phyloP scores from a whole-genome alignment of 2,797 vertebrate genomes.

The Antrozous pallidus region DNA sequence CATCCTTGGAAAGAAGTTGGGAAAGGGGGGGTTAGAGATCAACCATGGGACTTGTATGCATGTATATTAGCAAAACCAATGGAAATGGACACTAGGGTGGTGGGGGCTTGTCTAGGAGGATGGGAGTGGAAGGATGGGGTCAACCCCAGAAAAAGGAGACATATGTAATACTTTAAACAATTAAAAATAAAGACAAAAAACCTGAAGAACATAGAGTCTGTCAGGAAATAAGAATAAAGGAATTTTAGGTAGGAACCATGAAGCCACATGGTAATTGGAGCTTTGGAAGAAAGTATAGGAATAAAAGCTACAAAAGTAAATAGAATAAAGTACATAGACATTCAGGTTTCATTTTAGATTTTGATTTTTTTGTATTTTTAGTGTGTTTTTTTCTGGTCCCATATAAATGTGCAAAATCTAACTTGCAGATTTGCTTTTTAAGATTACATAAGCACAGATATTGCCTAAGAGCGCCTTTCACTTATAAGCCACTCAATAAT shows the following conservation, averaged over 20 bases:
- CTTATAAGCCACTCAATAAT: not conserved
- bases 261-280: not conserved
- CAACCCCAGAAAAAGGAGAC: no score
- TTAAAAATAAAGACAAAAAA: no score
- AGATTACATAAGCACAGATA: not conserved
- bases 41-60: no score
- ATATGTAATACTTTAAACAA: no score
- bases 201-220: not conserved
- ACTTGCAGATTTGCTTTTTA: not conserved
- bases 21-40: no score
- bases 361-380: constrained; percentile 10
- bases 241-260: not conserved
- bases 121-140: no score
- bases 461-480: not conserved
- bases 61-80: no score
- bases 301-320: constrained; percentile 8
- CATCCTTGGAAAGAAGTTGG: no score
- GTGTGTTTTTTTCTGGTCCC: not conserved
- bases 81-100: no score
- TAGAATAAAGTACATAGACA: not conserved
- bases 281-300: not conserved
- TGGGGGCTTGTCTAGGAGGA: no score
- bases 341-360: constrained; percentile 3
- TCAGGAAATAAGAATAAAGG: not conserved
- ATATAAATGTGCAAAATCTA: not conserved